A percentile compares a stretch with the other conserved stretches of the same genome.
Conservation (phyloP, 2,797 vertebrate genomes). For the Chaenodraco wilsoni region DNA sequence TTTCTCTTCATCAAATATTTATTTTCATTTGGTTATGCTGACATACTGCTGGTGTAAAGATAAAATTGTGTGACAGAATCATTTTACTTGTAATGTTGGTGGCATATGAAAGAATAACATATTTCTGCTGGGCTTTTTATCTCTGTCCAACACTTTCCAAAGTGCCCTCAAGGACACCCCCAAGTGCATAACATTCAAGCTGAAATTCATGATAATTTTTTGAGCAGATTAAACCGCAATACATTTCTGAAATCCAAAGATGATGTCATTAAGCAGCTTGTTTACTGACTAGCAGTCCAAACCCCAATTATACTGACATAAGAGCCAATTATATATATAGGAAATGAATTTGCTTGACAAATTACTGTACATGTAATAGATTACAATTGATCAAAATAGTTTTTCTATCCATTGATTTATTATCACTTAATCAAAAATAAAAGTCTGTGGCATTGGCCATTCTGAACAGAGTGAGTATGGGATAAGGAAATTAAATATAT, state of each 20-base stretch:
- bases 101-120: conserved; percentile 15
- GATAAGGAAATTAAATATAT: conserved; percentile 20
- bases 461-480: conserved; percentile 14
- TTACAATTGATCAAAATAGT: not conserved
- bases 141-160: conserved; percentile 1
- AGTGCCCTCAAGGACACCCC: not conserved
- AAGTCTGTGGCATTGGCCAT: too few species aligned
- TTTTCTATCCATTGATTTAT: not conserved
- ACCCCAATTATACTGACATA: not conserved
- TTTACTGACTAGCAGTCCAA: not conserved
- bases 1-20: conserved; percentile 23
- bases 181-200: not conserved
- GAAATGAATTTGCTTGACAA: not conserved
- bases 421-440: not conserved
- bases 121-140: not conserved
- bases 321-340: not conserved
- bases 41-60: conserved; percentile 4
- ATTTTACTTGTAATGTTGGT: conserved; percentile 1
- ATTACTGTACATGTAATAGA: not conserved
- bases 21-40: not conserved
- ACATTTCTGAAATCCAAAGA: not conserved
- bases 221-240: not conserved
- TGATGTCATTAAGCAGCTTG: too few species aligned
- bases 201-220: not conserved
- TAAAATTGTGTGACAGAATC: not conserved